A percentile compares a stretch with the other conserved stretches of the same genome.
These are phyloP conservation scores for Smutsia gigantea DNA, from an alignment of 2,797 vertebrate species.

Conservation along the genomic window DNA sequence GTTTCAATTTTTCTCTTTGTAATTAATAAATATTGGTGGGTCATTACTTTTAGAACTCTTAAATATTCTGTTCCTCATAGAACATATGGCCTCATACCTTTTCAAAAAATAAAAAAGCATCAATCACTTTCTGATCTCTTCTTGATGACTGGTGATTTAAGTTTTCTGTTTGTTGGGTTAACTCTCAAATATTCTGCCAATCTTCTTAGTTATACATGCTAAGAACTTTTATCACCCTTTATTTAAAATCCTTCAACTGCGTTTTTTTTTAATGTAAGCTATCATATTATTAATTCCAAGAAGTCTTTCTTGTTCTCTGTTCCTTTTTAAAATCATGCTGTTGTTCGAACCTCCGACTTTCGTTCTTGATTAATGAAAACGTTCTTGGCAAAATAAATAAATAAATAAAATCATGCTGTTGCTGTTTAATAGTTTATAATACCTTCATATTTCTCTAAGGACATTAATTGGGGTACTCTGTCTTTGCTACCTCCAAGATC, in stretches of 20 bases:
- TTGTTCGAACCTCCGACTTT: too few relatives aligned
- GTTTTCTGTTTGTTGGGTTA: background rate
- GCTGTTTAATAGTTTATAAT: background rate
- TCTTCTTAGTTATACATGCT: background rate
- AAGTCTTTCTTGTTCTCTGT: background rate
- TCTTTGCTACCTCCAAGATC: background rate
- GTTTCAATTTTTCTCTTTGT: background rate
- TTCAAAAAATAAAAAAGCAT: background rate
- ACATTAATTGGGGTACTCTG: background rate
- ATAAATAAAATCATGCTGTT: too few relatives aligned
- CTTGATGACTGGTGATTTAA: background rate
- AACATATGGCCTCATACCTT: background rate
- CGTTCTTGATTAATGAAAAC: too few relatives aligned
- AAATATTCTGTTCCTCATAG: background rate
- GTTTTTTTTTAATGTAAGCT: background rate
- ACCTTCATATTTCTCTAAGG: background rate
- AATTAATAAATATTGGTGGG: conserved; percentile 1
- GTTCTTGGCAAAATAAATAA: too few relatives aligned
- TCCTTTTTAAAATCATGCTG: background rate
- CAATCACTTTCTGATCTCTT: background rate
- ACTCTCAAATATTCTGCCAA: background rate
- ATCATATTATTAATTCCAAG: background rate
- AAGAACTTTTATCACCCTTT: background rate
- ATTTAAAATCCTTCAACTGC: background rate
- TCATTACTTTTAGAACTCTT: background rate